Evolutionary conservation across 2,113 vertebrate genomes (phyloP).

Genomic region (Cololabis saira): DNA sequence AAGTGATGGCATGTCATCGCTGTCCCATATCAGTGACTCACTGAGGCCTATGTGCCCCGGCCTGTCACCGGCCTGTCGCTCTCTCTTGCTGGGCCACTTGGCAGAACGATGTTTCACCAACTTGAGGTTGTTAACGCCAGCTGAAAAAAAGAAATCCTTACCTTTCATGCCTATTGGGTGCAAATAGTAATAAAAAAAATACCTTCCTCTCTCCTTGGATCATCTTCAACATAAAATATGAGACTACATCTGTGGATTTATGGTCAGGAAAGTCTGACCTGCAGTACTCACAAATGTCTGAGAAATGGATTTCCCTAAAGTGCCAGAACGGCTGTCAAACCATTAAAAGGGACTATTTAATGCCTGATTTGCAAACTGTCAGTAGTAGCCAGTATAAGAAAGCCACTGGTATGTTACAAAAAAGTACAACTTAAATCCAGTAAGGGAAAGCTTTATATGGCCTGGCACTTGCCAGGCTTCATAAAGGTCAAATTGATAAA

Average conservation of each 20-base stretch:
- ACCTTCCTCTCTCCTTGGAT: too few relatives aligned
- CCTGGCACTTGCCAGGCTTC: conserved; percentile 30
- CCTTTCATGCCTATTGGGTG: neutral
- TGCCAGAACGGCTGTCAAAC: conserved; percentile 33
- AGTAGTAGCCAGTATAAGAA: conserved; percentile 23
- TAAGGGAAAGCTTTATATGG: conserved; percentile 19
- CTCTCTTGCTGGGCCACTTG: conserved; percentile 51
- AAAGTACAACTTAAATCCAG: conserved; percentile 30
- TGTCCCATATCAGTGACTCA: conserved; percentile 76
- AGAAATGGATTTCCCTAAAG: conserved; percentile 38
- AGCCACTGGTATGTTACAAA: conserved; percentile 11
- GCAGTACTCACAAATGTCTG: conserved; percentile 36
- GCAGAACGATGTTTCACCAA: conserved; percentile 48
- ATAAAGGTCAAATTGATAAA: neutral
- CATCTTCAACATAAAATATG: neutral
- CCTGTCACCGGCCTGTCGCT: conserved; percentile 73
- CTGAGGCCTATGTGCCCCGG: conserved; percentile 66
- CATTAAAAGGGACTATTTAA: conserved; percentile 27
- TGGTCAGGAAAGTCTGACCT: neutral
- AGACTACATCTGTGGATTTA: neutral
- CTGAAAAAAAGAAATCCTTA: neutral
- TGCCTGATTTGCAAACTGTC: conserved; percentile 31
- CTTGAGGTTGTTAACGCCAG: conserved; percentile 42
- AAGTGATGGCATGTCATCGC: conserved; percentile 72
- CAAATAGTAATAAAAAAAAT: too few relatives aligned